Conservation (phyloP, 1,140 invertebrate species). For the Stegodyphus mimosarum region DNA sequence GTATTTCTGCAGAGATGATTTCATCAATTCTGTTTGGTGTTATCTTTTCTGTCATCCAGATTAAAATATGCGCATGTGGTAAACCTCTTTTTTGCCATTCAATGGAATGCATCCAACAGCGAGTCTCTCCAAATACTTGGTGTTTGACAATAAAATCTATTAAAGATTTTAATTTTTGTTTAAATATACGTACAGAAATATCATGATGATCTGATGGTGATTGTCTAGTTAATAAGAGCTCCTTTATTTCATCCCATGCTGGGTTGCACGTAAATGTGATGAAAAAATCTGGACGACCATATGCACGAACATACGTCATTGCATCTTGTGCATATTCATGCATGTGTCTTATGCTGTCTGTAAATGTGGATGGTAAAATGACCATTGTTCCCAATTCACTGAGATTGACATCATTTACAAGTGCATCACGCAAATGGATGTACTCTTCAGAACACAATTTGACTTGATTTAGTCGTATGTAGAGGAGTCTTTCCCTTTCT, state of each 20-base stretch:
- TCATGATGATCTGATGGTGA: constrained; percentile 35
- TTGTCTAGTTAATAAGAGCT: constrained; percentile 43
- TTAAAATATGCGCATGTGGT: constrained; percentile 68
- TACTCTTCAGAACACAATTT: constrained; percentile 60
- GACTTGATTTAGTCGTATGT: constrained; percentile 60
- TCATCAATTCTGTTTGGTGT: constrained; percentile 33
- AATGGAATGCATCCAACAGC: constrained; percentile 65
- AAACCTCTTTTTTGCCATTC: constrained; percentile 70
- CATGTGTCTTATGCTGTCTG: constrained; percentile 63
- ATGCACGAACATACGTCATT: constrained; percentile 71
- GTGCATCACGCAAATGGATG: constrained; percentile 27
- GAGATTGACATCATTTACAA: constrained; percentile 30
- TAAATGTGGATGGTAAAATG: constrained; percentile 51
- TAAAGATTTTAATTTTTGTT: constrained; percentile 23
- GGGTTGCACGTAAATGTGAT: constrained; percentile 72
- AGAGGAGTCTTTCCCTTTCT: too few species aligned
- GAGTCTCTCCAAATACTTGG: constrained; percentile 48
- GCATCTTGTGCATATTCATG: constrained; percentile 69
- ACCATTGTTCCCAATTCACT: constrained; percentile 2
- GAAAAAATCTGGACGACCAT: constrained; percentile 69
- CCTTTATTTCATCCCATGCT: constrained; percentile 66
- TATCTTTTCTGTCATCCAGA: constrained; percentile 59
- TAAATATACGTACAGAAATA: constrained; percentile 31
- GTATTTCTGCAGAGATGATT: constrained; percentile 52
- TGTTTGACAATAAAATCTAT: constrained; percentile 53